Evolutionary conservation across 2,888 invertebrate species (phyloP).

Genomic region (Panzeria rudis): DNA sequence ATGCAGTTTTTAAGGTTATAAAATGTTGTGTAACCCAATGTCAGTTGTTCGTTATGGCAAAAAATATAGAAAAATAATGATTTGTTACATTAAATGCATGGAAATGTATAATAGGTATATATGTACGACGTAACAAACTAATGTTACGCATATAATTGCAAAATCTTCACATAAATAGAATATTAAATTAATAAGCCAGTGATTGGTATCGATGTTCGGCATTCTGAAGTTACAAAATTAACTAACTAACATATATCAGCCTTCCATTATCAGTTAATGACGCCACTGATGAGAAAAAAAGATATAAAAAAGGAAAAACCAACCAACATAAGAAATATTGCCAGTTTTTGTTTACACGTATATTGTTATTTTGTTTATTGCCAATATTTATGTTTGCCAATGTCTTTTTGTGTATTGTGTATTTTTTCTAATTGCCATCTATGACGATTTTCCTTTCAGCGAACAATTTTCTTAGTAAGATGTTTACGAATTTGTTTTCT

Average conservation of each 20-base stretch:
- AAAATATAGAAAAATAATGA: conserved; percentile 37
- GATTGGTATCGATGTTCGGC: neutral
- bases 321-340: neutral
- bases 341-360: conserved; percentile 36
- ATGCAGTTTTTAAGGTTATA: conserved; percentile 81
- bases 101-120: neutral
- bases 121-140: neutral
- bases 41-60: conserved; percentile 43
- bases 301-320: neutral
- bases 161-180: neutral
- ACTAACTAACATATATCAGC: conserved; percentile 49
- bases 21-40: conserved; percentile 81
- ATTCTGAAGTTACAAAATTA: conserved; percentile 16
- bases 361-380: conserved; percentile 37
- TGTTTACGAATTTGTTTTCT: neutral
- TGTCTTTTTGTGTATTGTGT: neutral
- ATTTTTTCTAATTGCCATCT: neutral
- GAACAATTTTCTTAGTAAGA: neutral
- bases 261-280: conserved; percentile 31
- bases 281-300: conserved; percentile 39
- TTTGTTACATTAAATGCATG: conserved; percentile 38
- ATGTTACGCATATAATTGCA: neutral
- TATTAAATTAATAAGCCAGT: neutral
- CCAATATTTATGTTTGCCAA: neutral
- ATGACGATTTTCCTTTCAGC: neutral